Conservation (phyloP, 1,140 invertebrate species). For the Limonius californicus region DNA sequence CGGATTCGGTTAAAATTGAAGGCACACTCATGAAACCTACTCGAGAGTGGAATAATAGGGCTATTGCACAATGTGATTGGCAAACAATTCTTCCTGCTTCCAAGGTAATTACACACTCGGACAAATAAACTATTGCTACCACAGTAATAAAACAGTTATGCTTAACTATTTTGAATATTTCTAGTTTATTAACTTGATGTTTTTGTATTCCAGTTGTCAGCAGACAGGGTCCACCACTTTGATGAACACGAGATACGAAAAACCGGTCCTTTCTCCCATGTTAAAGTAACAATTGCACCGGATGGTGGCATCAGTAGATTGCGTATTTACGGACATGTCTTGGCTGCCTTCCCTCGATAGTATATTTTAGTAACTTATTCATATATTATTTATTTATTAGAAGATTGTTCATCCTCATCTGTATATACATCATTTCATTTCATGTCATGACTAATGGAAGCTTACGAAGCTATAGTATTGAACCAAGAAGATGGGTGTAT, state of each 20-base stretch:
- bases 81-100: constrained; percentile 49
- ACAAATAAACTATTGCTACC: no score
- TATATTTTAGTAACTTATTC: no score
- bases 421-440: no score
- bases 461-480: no score
- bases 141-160: no score
- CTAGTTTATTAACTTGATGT: no score
- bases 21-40: constrained; percentile 46
- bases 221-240: constrained; percentile 50
- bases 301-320: constrained; percentile 65
- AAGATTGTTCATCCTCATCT: no score
- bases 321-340: constrained; percentile 48
- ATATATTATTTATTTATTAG: no score
- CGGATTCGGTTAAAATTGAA: constrained; percentile 60
- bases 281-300: constrained; percentile 59
- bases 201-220: constrained; percentile 52
- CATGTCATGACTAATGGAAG: no score
- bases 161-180: no score
- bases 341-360: no score
- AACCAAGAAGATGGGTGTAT: no score
- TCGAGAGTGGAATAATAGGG: constrained; percentile 4
- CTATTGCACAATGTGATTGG: constrained; percentile 46
- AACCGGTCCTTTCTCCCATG: constrained; percentile 49
- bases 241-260: constrained; percentile 26
- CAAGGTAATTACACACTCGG: constrained; percentile 57